These are phyloP conservation scores for Percopsis transmontana DNA, from an alignment of 2,113 vertebrate species.

Conservation along the genomic window DNA sequence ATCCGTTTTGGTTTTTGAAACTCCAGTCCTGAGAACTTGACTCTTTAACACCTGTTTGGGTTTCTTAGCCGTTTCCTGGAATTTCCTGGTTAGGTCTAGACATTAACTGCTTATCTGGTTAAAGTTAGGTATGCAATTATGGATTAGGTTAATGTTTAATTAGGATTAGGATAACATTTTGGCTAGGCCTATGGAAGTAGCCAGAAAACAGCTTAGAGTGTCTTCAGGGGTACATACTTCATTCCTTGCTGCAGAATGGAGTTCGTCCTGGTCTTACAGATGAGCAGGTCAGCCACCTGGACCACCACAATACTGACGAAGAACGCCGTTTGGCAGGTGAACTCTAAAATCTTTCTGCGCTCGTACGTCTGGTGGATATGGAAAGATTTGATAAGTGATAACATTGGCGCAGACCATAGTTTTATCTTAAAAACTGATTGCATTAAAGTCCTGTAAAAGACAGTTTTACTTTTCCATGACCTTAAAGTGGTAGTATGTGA, in stretches of 20 bases:
- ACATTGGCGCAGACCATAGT: not conserved
- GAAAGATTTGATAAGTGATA: not conserved
- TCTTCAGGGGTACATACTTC: constrained; percentile 78
- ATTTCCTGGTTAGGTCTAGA: too few relatives aligned
- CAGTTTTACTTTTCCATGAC: too few relatives aligned
- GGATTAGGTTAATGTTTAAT: too few relatives aligned
- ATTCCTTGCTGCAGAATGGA: constrained; percentile 93
- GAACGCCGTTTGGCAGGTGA: constrained; percentile 92
- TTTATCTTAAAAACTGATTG: not conserved
- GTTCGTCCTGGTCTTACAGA: constrained; percentile 93
- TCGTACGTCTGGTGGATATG: constrained; percentile 83
- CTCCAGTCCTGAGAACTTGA: too few relatives aligned
- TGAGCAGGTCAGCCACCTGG: constrained; percentile 92
- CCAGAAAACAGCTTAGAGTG: too few relatives aligned
- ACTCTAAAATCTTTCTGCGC: constrained; percentile 91
- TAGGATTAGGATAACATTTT: not conserved
- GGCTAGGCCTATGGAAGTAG: too few relatives aligned
- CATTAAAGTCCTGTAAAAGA: too few relatives aligned
- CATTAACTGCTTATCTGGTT: too few relatives aligned
- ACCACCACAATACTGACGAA: constrained; percentile 91
- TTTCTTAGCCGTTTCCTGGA: too few relatives aligned
- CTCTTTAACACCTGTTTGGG: too few relatives aligned
- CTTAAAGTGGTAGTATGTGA: too few relatives aligned
- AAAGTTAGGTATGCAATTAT: not conserved
- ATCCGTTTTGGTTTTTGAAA: too few relatives aligned